A percentile compares a stretch with the other conserved stretches of the same genome.
Conservation (phyloP, 2,888 invertebrate genomes). For the Rhagonycha lutea region DNA sequence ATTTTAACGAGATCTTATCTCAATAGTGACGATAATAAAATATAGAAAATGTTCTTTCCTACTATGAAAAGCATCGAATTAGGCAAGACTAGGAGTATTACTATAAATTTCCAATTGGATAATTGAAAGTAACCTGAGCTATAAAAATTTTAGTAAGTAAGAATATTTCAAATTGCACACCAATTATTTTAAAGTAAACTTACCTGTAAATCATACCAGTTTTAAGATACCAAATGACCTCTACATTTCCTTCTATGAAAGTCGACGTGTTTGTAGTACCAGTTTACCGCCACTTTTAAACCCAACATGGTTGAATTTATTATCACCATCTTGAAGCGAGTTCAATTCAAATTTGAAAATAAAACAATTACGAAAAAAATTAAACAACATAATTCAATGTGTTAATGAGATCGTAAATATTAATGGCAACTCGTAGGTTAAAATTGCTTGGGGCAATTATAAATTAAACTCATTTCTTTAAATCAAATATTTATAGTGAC, state of each 20-base stretch:
- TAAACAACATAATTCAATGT: neutral
- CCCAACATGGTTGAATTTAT: neutral
- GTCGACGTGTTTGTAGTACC: neutral
- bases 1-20: neutral
- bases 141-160: neutral
- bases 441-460: neutral
- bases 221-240: neutral
- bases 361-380: neutral
- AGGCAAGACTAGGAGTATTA: neutral
- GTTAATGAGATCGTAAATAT: conserved; percentile 3
- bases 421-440: neutral
- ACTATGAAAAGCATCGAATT: neutral
- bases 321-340: neutral
- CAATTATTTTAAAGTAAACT: neutral
- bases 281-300: neutral
- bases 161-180: neutral
- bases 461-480: neutral
- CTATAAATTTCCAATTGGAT: neutral
- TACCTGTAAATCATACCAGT: neutral
- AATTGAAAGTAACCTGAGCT: neutral
- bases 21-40: neutral
- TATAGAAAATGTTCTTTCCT: neutral
- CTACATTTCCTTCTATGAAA: neutral
- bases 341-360: neutral
- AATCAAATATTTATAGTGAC: neutral